Conservation (phyloP, 1,140 invertebrate species). For the Drosophila paulistorum region DNA sequence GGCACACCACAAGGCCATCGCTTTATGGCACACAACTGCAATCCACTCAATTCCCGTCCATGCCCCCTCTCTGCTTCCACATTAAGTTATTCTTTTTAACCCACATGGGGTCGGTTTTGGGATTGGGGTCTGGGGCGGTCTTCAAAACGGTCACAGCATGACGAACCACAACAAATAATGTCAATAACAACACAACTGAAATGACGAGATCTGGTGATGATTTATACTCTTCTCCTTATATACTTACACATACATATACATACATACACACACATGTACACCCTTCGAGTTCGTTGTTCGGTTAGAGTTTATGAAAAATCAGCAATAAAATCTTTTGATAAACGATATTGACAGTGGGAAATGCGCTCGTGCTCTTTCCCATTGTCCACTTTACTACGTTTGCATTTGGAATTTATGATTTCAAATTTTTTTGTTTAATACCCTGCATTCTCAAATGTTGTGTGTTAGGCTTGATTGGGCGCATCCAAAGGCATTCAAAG, state of each 20-base stretch:
- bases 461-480: too few relatives aligned
- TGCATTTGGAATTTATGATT: constrained; percentile 61
- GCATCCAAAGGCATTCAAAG: too few relatives aligned
- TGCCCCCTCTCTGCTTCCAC: neutral
- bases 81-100: constrained; percentile 7
- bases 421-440: constrained; percentile 34
- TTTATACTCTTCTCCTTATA: constrained; percentile 43
- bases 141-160: constrained; percentile 67
- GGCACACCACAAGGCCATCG: neutral
- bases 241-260: too few relatives aligned
- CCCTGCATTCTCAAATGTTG: neutral
- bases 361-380: constrained; percentile 15
- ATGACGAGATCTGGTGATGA: constrained; percentile 43
- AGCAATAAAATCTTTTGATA: constrained; percentile 59
- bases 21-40: neutral
- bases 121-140: constrained; percentile 10
- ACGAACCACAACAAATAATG: constrained; percentile 56
- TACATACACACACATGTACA: neutral
- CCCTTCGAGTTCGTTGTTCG: constrained; percentile 39
- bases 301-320: constrained; percentile 48
- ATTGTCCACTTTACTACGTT: constrained; percentile 30
- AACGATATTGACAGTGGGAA: constrained; percentile 58
- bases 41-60: too few relatives aligned
- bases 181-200: constrained; percentile 17
- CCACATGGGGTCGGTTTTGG: constrained; percentile 6